phyloP scores from a whole-genome alignment of 1,140 invertebrate genomes.

The Hylaeus volcanicus region DNA sequence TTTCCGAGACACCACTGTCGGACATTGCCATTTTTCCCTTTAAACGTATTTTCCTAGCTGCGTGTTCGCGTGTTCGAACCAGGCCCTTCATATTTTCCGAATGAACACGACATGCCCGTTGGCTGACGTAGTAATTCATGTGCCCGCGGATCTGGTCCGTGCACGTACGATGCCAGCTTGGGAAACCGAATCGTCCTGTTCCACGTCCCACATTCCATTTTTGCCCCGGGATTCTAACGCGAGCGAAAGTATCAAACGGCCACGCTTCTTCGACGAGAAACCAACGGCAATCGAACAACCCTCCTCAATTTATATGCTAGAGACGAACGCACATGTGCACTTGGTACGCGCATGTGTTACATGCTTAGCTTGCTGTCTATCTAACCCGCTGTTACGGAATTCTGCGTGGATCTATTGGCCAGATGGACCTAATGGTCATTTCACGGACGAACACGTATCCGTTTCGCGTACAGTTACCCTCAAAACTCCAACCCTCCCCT shows the following conservation, averaged over 20 bases:
- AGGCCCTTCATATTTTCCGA: slow-evolving; percentile 42
- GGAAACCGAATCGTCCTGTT: slow-evolving; percentile 11
- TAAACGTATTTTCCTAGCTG: slow-evolving; percentile 18
- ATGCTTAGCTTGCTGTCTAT: slow-evolving; percentile 62
- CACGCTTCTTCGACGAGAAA: not conserved
- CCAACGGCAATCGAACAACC: not conserved
- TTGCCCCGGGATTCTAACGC: not conserved
- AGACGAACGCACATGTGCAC: not conserved
- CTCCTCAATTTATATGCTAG: slow-evolving; percentile 18
- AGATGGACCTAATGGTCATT: slow-evolving; percentile 65
- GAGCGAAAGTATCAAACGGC: not conserved
- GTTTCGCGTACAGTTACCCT: slow-evolving; percentile 52
- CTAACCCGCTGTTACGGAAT: slow-evolving; percentile 58
- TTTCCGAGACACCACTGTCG: not conserved
- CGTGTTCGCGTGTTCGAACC: slow-evolving; percentile 26
- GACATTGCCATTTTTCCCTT: slow-evolving; percentile 23
- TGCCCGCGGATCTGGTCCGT: not conserved
- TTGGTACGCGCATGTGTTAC: slow-evolving; percentile 51
- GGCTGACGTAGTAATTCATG: slow-evolving; percentile 35
- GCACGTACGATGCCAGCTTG: not conserved
- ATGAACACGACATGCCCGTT: slow-evolving; percentile 41
- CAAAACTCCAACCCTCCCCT: slow-evolving; percentile 42
- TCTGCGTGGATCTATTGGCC: slow-evolving; percentile 63
- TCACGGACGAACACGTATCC: slow-evolving; percentile 65
- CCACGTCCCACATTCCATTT: not conserved